A percentile compares a stretch with the other conserved stretches of the same genome.
Evolutionary conservation across 2,113 vertebrate species (phyloP).

Genomic region (Xiphias gladius): DNA sequence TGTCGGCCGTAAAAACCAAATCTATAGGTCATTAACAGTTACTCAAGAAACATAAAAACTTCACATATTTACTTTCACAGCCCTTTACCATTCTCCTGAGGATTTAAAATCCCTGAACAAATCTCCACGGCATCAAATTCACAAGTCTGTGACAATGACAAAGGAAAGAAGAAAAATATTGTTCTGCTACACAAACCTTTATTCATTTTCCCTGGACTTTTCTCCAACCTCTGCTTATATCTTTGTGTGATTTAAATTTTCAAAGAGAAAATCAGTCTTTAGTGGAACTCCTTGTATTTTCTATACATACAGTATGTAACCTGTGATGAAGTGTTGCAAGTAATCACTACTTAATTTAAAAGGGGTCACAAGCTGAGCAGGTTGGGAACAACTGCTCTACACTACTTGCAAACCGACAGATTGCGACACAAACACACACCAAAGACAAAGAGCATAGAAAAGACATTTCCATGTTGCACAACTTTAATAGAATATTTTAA

Average conservation of each 20-base stretch:
- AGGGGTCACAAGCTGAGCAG: background rate
- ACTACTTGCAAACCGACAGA: background rate
- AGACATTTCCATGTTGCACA: conserved; percentile 87
- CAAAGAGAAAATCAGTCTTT: background rate
- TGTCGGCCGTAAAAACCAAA: background rate
- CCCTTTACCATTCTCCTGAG: too few species aligned
- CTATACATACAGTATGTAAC: background rate
- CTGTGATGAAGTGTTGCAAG: background rate
- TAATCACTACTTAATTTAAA: background rate
- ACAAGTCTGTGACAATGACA: background rate
- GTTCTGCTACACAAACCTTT: background rate
- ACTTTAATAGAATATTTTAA: conserved; percentile 99
- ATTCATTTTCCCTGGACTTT: background rate
- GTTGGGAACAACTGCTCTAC: background rate
- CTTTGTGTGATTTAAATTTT: background rate
- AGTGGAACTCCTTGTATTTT: background rate
- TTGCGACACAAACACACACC: background rate
- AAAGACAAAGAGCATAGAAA: background rate
- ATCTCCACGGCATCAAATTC: background rate
- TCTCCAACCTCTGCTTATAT: background rate
- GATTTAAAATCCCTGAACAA: background rate
- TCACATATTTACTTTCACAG: too few species aligned
- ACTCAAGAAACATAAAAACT: too few species aligned
- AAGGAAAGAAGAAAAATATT: background rate
- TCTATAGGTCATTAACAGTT: too few species aligned